Evolutionary conservation across 2,888 invertebrate species (phyloP), one percentile per base, ranked within the genome.

Genomic region (Noctua fimbriata): DNA sequence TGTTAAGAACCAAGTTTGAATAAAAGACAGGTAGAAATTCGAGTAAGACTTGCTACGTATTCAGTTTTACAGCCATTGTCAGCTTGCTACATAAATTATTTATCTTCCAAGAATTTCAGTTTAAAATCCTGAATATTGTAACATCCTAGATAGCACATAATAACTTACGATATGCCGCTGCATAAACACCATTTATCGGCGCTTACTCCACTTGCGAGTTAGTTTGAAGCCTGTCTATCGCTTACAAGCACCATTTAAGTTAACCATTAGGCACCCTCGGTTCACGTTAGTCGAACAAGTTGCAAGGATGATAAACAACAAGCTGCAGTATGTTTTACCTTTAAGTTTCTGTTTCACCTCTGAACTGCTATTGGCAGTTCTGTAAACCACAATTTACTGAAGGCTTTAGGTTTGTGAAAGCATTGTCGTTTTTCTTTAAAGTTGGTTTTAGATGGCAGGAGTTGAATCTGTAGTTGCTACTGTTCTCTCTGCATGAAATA

Each of bases 191-290:
- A 74, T 74, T 86, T 82, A 36, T 63, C 36, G 21, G 32, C 66
- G 32, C 69, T 69, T 73, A 78, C 75, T 79, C 58, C 66, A 86
- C 63, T 75, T 83, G 69, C n/a, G 71, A 80, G 71, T 63, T 85
- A 80, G 80, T 85, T 87, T 84, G 85, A 81, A 87, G 81, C 71
- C 78, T 76, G 81, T 81, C 75, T 81, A 84, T 78, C 75, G 78
- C 74, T 66, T 77, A 77, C 80, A 76, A 84, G 78, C 65, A 87
- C 21, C 66, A 84, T 76, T 87, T 73, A 86, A 81, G 87, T 87
- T 77, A 81, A 84, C 78, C 87, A 75, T 80, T 83, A 81, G 75
- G 78, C 84, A 69, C 72, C 58, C 60, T 74, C 65, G 32, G 55
- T 65, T 78, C 73, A 73, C 73, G 81, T 78, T 69, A 76, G 81